Evolutionary conservation across 1,140 invertebrate genomes (phyloP).

Genomic region (Asbolus verrucosus): DNA sequence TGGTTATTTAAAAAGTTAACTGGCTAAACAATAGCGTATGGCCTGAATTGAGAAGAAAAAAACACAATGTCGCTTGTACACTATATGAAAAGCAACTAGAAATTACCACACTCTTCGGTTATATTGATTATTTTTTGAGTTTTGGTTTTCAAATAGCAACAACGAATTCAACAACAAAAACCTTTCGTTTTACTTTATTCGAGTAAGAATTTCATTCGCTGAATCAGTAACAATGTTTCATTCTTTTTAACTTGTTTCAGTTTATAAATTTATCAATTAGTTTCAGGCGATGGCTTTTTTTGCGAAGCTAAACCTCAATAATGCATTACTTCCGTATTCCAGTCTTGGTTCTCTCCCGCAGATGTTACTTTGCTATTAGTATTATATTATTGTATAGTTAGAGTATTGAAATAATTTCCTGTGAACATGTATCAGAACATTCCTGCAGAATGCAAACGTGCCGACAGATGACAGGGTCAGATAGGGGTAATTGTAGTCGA

Average conservation of each 20-base stretch:
- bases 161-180: too few species aligned
- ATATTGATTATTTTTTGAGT: too few species aligned
- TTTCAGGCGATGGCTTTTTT: neutral
- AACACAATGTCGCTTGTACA: too few species aligned
- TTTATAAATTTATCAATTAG: neutral
- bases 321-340: constrained; percentile 25
- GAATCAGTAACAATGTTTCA: neutral
- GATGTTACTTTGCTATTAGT: constrained; percentile 1
- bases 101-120: too few species aligned
- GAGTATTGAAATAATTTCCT: constrained; percentile 17
- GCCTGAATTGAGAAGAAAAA: too few species aligned
- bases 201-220: too few species aligned
- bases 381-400: constrained; percentile 4
- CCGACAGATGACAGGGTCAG: constrained; percentile 9
- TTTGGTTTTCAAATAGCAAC: too few species aligned
- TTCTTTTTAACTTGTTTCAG: neutral
- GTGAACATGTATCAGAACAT: neutral
- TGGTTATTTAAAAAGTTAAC: too few species aligned
- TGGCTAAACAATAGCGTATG: too few species aligned
- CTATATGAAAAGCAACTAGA: too few species aligned
- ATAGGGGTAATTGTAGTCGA: constrained; percentile 20
- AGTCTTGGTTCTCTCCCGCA: neutral
- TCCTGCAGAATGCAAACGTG: constrained; percentile 10
- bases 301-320: neutral
- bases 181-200: too few species aligned